phyloP scores from a whole-genome alignment of 2,797 vertebrate species.

The Trichosurus vulpecula region DNA sequence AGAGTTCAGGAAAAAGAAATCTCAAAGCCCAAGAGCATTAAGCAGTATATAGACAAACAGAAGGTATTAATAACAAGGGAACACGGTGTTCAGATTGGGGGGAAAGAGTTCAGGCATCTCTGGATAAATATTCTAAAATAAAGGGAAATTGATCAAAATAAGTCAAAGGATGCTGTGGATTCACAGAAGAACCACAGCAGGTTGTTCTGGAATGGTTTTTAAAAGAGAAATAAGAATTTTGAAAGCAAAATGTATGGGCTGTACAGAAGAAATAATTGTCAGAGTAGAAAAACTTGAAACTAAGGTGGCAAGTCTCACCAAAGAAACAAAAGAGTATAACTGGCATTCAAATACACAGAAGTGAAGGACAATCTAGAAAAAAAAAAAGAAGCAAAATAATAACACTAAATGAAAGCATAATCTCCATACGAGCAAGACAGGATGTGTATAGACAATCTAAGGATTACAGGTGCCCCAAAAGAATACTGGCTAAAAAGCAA shows the following conservation, averaged over 20 bases:
- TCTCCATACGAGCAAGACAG: not conserved
- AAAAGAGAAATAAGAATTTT: not conserved
- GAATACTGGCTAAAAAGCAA: not conserved
- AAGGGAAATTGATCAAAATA: not conserved
- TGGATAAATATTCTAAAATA: not conserved
- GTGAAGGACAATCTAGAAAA: not conserved
- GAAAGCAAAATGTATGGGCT: not conserved
- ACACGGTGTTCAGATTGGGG: not conserved
- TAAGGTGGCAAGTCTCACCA: not conserved
- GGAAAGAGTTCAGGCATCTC: not conserved
- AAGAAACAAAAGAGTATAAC: not conserved
- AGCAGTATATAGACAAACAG: not conserved
- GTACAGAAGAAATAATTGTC: not conserved
- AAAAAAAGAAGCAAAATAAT: not conserved
- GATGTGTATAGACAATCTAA: not conserved
- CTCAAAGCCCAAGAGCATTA: not conserved
- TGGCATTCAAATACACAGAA: not conserved
- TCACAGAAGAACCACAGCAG: not conserved
- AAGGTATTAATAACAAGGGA: not conserved
- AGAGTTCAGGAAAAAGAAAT: not conserved
- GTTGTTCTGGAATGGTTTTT: not conserved
- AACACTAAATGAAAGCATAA: not conserved
- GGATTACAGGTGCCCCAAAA: not conserved
- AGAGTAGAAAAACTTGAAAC: not conserved
- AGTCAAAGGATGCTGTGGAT: not conserved